These are phyloP conservation scores for Beaufortia kweichowensis DNA, from an alignment of 2,113 vertebrate species.

Conservation along the genomic window DNA sequence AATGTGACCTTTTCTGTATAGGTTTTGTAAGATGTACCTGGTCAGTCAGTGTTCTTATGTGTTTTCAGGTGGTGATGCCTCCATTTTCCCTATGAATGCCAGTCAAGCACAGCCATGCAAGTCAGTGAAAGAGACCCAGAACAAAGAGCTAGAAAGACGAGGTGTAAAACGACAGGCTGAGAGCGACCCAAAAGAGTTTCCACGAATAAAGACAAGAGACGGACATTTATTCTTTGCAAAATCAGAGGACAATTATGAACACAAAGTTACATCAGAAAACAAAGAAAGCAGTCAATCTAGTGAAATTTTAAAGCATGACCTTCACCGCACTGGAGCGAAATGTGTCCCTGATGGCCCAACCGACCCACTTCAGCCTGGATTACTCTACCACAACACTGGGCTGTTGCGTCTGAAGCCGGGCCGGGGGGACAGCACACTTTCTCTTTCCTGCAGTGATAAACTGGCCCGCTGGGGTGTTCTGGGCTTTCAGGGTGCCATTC, in stretches of 20 bases:
- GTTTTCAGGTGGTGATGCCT: conserved; percentile 88
- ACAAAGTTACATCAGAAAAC: background rate
- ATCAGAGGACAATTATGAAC: background rate
- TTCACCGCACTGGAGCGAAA: conserved; percentile 91
- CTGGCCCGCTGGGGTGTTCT: conserved; percentile 79
- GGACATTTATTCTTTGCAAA: background rate
- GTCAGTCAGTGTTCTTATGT: conserved; percentile 19
- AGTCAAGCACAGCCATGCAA: conserved; percentile 70
- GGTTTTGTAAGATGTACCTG: too few species aligned
- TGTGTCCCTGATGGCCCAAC: conserved; percentile 78
- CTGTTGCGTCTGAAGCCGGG: conserved; percentile 89
- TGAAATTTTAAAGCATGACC: conserved; percentile 61
- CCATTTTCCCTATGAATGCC: conserved; percentile 84
- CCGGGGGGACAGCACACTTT: conserved; percentile 84
- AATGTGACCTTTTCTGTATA: too few species aligned
- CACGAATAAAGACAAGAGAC: conserved; percentile 31
- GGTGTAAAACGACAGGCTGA: conserved; percentile 51
- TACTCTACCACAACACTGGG: conserved; percentile 80
- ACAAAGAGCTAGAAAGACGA: background rate
- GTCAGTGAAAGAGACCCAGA: conserved; percentile 44
- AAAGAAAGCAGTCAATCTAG: background rate
- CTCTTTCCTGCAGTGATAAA: conserved; percentile 96
- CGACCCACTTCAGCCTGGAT: conserved; percentile 76
- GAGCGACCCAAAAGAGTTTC: background rate
- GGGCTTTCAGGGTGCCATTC: conserved; percentile 90